phyloP scores from a whole-genome alignment of 2,888 invertebrate species.

The Chalcosyrphus nemorum region DNA sequence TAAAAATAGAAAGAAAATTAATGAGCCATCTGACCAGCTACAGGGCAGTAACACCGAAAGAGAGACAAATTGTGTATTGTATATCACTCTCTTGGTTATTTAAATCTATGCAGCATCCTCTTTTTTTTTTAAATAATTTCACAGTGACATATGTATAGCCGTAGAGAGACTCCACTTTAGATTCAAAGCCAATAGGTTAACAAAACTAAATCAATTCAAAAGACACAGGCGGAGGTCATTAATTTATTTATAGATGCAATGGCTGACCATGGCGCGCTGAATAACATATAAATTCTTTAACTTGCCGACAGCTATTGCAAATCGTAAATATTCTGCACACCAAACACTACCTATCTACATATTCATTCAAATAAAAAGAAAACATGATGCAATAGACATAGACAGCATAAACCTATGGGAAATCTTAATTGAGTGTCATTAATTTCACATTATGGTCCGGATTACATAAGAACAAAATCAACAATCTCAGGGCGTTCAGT shows the following conservation, averaged over 20 bases:
- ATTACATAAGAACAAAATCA: constrained; percentile 64
- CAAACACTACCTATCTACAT: neutral
- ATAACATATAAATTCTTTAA: constrained; percentile 41
- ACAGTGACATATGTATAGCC: constrained; percentile 16
- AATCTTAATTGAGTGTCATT: constrained; percentile 50
- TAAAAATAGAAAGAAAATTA: constrained; percentile 44
- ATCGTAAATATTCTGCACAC: constrained; percentile 36
- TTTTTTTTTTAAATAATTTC: neutral
- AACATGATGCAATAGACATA: constrained; percentile 20
- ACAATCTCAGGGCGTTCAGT: constrained; percentile 23
- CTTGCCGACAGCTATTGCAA: constrained; percentile 12
- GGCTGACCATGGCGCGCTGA: constrained; percentile 29
- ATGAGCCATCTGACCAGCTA: constrained; percentile 20
- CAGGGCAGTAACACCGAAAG: constrained; percentile 27
- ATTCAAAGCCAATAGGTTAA: constrained; percentile 58
- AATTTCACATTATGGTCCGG: constrained; percentile 64
- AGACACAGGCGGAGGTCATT: constrained; percentile 27
- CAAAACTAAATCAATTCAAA: constrained; percentile 33
- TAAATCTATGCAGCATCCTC: constrained; percentile 34
- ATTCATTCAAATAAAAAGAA: neutral
- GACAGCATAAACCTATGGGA: constrained; percentile 38
- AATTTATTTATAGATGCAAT: constrained; percentile 27
- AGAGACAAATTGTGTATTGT: constrained; percentile 37
- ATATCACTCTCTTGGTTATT: constrained; percentile 15
- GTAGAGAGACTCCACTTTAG: constrained; percentile 2